Conservation (phyloP, 2,888 invertebrate species). For the Andrena haemorrhoa region DNA sequence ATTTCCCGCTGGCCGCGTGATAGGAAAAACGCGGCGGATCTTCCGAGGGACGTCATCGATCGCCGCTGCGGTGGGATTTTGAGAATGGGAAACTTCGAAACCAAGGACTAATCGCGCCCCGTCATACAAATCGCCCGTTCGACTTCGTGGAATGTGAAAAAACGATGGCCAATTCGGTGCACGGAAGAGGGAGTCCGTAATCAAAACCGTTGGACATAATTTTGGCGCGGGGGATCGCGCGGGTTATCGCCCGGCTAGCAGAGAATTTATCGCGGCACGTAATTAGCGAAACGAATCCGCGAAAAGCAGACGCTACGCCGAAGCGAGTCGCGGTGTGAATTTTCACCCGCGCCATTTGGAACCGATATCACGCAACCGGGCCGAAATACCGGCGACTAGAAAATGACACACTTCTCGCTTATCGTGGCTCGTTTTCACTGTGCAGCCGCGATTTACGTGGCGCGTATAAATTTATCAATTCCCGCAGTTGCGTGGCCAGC, state of each 20-base stretch:
- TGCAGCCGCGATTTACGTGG: slow-evolving; percentile 16
- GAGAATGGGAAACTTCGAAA: background rate
- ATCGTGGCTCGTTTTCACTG: slow-evolving; percentile 18
- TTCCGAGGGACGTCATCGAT: slow-evolving; percentile 8
- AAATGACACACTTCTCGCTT: slow-evolving; percentile 44
- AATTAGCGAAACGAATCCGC: slow-evolving; percentile 46
- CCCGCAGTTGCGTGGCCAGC: background rate
- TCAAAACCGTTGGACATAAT: slow-evolving; percentile 25
- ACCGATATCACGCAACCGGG: slow-evolving; percentile 23
- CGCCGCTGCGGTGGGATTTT: background rate
- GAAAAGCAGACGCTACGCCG: slow-evolving; percentile 1
- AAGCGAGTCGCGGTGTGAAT: slow-evolving; percentile 7
- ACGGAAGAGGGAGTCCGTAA: background rate
- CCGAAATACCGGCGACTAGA: slow-evolving; percentile 10
- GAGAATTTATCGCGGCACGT: slow-evolving; percentile 35
- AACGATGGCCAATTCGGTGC: background rate
- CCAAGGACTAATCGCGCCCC: background rate
- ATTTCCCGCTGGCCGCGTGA: slow-evolving; percentile 11
- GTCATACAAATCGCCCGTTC: background rate
- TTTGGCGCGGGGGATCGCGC: background rate
- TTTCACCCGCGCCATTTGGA: background rate
- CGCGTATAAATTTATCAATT: slow-evolving; percentile 35
- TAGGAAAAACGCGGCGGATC: slow-evolving; percentile 1
- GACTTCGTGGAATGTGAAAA: background rate
- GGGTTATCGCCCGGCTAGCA: slow-evolving; percentile 8